These are phyloP conservation scores for Zaprionus davidi DNA, from an alignment of 1,140 invertebrate genomes.

Conservation along the genomic window DNA sequence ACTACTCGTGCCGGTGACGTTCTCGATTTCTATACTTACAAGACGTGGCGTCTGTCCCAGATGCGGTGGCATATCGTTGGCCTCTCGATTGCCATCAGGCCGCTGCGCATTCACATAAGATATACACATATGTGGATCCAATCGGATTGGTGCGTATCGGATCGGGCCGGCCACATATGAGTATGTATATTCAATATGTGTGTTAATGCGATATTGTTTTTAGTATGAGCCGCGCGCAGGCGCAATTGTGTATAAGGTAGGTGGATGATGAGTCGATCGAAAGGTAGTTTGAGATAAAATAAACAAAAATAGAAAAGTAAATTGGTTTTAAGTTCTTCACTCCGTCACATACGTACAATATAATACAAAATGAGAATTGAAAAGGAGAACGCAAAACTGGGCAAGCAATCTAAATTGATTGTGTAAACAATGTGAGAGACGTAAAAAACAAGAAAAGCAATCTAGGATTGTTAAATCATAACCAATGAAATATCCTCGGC, in stretches of 20 bases:
- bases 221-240: conserved; percentile 44
- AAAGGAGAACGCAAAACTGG: conserved; percentile 38
- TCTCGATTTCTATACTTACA: conserved; percentile 72
- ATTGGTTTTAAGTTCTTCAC: conserved; percentile 43
- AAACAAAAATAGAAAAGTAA: conserved; percentile 73
- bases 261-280: conserved; percentile 80
- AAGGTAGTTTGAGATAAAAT: conserved; percentile 69
- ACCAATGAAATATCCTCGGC: conserved; percentile 21
- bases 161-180: conserved; percentile 39
- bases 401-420: conserved; percentile 31
- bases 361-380: conserved; percentile 34
- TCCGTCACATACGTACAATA: conserved; percentile 22
- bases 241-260: conserved; percentile 65
- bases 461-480: conserved; percentile 27
- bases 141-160: conserved; percentile 1
- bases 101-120: conserved; percentile 51
- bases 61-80: conserved; percentile 78
- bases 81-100: conserved; percentile 79
- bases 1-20: conserved; percentile 62
- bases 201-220: conserved; percentile 26
- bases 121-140: conserved; percentile 34
- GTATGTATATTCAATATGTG: conserved; percentile 36
- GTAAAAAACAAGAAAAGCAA: conserved; percentile 68
- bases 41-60: conserved; percentile 75
- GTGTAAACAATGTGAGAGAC: conserved; percentile 22